Conservation (phyloP, 30 jellyfish, hydroid and myxozoan species). For the Rhopilema esculentum region DNA sequence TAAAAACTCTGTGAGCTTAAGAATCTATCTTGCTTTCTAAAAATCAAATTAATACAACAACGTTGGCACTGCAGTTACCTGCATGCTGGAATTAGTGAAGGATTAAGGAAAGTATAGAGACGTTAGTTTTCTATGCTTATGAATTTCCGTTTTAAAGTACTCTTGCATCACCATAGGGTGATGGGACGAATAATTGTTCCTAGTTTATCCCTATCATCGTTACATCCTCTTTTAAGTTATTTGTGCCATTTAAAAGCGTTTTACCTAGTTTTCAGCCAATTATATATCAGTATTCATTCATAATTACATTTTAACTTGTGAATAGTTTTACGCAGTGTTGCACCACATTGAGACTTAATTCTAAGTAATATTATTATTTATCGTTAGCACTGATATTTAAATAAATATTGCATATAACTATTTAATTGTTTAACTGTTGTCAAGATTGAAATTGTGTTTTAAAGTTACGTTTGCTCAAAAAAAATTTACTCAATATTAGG, state of each 20-base stretch:
- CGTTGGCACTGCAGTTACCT: too few relatives aligned
- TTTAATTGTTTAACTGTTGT: not conserved
- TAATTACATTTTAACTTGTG: conserved; percentile 50
- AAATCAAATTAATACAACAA: too few relatives aligned
- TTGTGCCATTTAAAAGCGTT: not conserved
- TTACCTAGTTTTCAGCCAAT: not conserved
- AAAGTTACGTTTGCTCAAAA: not conserved
- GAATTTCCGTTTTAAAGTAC: too few relatives aligned
- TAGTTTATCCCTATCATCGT: not conserved
- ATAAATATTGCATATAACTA: not conserved
- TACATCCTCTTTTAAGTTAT: not conserved
- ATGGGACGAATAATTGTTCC: too few relatives aligned
- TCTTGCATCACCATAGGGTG: too few relatives aligned
- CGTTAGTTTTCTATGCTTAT: too few relatives aligned
- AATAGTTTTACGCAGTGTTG: conserved; percentile 36
- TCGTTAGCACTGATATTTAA: conserved; percentile 42
- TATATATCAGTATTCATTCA: conserved; percentile 16
- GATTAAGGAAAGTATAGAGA: too few relatives aligned
- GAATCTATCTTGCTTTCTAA: too few relatives aligned
- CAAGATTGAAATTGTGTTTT: not conserved
- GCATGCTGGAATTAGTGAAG: too few relatives aligned
- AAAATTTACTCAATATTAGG: too few relatives aligned
- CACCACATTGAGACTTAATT: conserved; percentile 34
- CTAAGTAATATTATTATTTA: conserved; percentile 6
- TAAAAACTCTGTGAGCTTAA: too few relatives aligned